Percentiles rank a stretch among this genome's conserved stretches.
These are phyloP conservation scores for Taenaris catops DNA, from an alignment of 2,888 invertebrate genomes.

Conservation along the genomic window DNA sequence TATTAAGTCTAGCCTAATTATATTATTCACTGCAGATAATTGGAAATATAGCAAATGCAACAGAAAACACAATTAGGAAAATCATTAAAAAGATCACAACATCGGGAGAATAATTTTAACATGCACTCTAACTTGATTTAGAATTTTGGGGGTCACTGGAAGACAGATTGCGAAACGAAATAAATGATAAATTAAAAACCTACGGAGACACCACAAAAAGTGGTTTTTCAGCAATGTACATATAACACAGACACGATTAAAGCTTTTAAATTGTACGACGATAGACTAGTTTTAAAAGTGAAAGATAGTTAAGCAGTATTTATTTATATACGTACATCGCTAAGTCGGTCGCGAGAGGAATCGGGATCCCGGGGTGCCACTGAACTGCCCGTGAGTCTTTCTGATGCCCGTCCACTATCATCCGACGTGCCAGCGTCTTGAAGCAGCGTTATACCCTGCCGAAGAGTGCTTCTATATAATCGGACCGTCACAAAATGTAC, in stretches of 20 bases:
- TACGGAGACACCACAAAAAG: constrained; percentile 5
- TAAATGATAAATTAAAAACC: constrained; percentile 11
- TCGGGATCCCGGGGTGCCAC: constrained; percentile 88
- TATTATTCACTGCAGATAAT: constrained; percentile 3
- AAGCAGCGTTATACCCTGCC: constrained; percentile 85
- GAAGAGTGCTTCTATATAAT: constrained; percentile 41
- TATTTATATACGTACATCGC: constrained; percentile 85
- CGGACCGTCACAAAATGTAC: constrained; percentile 27
- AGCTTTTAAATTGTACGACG: constrained; percentile 11
- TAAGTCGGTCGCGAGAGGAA: constrained; percentile 90
- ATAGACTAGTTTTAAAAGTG: constrained; percentile 9
- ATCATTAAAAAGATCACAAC: constrained; percentile 17
- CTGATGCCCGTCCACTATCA: constrained; percentile 91
- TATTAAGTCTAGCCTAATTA: constrained; percentile 1
- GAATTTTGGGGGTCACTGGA: constrained; percentile 2
- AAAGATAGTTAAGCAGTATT: constrained; percentile 15
- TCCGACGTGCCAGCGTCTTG: constrained; percentile 91
- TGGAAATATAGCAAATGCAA: constrained; percentile 6
- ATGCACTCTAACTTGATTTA: constrained; percentile 15
- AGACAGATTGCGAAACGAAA: constrained; percentile 11
- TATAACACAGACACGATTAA: constrained; percentile 16
- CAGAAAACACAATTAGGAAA: constrained; percentile 10
- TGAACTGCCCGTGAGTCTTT: constrained; percentile 88
- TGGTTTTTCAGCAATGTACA: constrained; percentile 9
- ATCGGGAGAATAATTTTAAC: constrained; percentile 16